Base-by-base conservation (phyloP, 2,888 invertebrate genomes). In the Mellilla xanthometata region DNA sequence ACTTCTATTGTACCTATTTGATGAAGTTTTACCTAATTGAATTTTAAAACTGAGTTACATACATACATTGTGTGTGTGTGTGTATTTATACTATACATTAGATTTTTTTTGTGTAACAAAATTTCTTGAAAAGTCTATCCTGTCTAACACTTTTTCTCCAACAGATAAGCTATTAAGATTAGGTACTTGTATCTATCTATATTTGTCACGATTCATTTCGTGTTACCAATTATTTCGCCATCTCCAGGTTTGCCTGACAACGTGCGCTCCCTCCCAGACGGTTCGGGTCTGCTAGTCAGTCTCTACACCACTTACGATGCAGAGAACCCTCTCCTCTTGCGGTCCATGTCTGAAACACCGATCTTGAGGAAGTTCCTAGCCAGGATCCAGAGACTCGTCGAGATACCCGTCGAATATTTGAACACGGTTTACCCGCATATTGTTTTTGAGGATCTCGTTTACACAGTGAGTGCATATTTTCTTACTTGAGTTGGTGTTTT, bases 231-330 rank as follows among this genome's bases (percentile, higher is more conserved):
- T 19, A 5, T 19, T 19, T 6, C 15, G 3, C 2, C 15, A 19
- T 12, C 4, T 4, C 8, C 66, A 89, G 90, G 92, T 38, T 49
- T 91, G 7, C 94, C 95, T 0, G 96, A 96, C 79, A 95, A 95
- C 60, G 30, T 92, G 9, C 81, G 81, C 9, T 61, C 60, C 1
- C 60, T 88, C 12, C 91, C 92, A 11, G 93, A 94, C 51, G 90
- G 91, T 10, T 94, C 93, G 2, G 95, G 95, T 11, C 82, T 95
- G 56, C 89, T 95, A 56, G 91, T 94, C 1, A 90, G 92, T 1
- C 69, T 96, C 7, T 82, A 94, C 48, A 47, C 78, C 0, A 75
- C 90, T 1, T 78, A 73, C 42, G 79, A 90, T 38, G 93, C 93
- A 0, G 87, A 92, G 7, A 75, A 93, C 72, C 94, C 95, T 0